A percentile compares a stretch with the other conserved stretches of the same genome.
These are phyloP conservation scores for Drosophila takahashii DNA, from an alignment of 1,140 invertebrate genomes.

Conservation along the genomic window DNA sequence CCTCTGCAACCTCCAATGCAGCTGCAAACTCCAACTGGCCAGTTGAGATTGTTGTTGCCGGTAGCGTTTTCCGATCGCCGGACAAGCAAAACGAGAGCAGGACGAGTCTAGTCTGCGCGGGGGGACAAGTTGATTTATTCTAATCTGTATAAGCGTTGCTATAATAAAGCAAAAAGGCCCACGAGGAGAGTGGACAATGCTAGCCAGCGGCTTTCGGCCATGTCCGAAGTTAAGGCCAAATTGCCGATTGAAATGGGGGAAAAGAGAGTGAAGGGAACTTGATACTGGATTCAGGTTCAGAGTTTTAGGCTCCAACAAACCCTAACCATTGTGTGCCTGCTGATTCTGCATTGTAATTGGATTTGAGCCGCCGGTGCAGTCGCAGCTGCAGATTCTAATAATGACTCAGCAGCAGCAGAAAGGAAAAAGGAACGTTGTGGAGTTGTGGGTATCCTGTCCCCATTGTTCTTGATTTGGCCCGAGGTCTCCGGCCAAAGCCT, in stretches of 20 bases:
- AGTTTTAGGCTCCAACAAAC: constrained; percentile 6
- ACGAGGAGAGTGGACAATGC: constrained; percentile 77
- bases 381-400: constrained; percentile 77
- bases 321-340: constrained; percentile 36
- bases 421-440: neutral
- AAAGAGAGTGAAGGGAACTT: constrained; percentile 1
- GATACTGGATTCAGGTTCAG: constrained; percentile 10
- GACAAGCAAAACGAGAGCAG: constrained; percentile 33
- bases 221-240: constrained; percentile 41
- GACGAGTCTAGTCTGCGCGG: constrained; percentile 17
- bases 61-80: constrained; percentile 71
- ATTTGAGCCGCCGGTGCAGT: constrained; percentile 71
- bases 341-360: constrained; percentile 75
- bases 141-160: constrained; percentile 80
- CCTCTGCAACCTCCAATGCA: constrained; percentile 15
- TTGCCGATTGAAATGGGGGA: constrained; percentile 42
- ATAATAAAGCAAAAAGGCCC: constrained; percentile 78
- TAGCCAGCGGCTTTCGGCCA: constrained; percentile 59
- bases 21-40: constrained; percentile 43
- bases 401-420: constrained; percentile 63
- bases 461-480: constrained; percentile 50
- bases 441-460: constrained; percentile 10
- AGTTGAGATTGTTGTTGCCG: constrained; percentile 59
- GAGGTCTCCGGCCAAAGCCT: constrained; percentile 24
- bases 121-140: constrained; percentile 75